A percentile compares a stretch with the other conserved stretches of the same genome.
Evolutionary conservation across 2,113 vertebrate species (phyloP).

Genomic region (Oryzias woworae): DNA sequence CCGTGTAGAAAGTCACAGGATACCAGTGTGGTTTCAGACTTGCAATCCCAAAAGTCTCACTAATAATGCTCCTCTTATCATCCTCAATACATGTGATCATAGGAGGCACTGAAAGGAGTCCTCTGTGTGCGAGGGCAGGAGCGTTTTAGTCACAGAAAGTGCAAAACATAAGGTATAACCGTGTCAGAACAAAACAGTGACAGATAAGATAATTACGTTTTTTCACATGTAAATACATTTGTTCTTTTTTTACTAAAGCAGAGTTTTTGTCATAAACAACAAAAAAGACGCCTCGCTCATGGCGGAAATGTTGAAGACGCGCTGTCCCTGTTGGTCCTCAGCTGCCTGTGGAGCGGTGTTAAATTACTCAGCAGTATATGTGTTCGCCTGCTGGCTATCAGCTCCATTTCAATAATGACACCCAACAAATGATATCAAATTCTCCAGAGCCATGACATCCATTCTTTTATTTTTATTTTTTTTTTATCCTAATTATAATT

Average conservation of each 20-base stretch:
- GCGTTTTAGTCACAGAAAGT: constrained; percentile 5
- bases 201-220: too few species aligned
- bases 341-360: constrained; percentile 16
- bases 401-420: constrained; percentile 18
- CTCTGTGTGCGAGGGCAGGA: constrained; percentile 4
- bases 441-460: not conserved
- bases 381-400: constrained; percentile 16
- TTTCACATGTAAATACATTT: too few species aligned
- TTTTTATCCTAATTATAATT: constrained; percentile 8
- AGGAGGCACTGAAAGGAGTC: constrained; percentile 27
- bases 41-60: constrained; percentile 42
- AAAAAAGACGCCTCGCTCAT: too few species aligned
- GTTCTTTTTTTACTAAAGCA: too few species aligned
- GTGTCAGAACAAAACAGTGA: too few species aligned
- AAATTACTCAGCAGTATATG: not conserved
- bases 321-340: constrained; percentile 14
- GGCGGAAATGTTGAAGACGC: not conserved
- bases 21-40: constrained; percentile 39
- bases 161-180: constrained; percentile 3
- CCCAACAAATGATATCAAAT: constrained; percentile 17
- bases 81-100: constrained; percentile 54
- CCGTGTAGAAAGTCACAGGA: constrained; percentile 64
- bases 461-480: constrained; percentile 28
- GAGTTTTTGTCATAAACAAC: too few species aligned
- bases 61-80: constrained; percentile 57